Conservation (phyloP, 1,140 invertebrate genomes). For the Drosophila melanica region DNA sequence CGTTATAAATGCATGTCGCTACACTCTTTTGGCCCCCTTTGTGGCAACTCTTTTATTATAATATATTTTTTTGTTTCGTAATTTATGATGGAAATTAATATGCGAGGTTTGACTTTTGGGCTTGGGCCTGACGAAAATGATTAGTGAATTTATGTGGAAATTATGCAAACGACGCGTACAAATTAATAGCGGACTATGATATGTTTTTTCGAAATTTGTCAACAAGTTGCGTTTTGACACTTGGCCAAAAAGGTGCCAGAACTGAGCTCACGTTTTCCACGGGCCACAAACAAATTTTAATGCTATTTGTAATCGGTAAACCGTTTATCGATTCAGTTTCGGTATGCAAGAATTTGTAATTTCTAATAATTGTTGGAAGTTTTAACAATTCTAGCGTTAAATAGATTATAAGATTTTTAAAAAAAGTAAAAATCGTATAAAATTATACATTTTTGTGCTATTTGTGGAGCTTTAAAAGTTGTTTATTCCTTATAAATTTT, state of each 20-base stretch:
- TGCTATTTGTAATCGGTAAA: slow-evolving; percentile 3
- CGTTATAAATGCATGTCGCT: slow-evolving; percentile 47
- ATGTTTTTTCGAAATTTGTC: slow-evolving; percentile 60
- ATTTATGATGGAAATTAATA: slow-evolving; percentile 79
- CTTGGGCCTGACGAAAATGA: slow-evolving; percentile 60
- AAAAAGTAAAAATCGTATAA: no score
- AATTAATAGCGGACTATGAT: slow-evolving; percentile 63
- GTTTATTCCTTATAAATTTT: no score
- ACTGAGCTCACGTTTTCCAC: slow-evolving; percentile 49
- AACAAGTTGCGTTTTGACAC: slow-evolving; percentile 66
- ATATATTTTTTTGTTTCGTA: slow-evolving; percentile 48
- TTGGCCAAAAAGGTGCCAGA: slow-evolving; percentile 54
- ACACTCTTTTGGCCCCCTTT: slow-evolving; percentile 32
- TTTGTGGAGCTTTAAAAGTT: no score
- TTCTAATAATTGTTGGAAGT: not conserved
- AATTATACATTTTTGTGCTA: no score
- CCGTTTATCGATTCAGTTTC: not conserved
- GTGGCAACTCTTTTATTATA: slow-evolving; percentile 44
- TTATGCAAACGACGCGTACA: slow-evolving; percentile 63
- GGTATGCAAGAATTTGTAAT: not conserved
- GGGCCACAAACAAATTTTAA: slow-evolving; percentile 4
- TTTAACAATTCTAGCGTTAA: not conserved
- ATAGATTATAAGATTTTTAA: no score
- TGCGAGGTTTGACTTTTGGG: slow-evolving; percentile 52
- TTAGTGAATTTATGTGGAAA: slow-evolving; percentile 76